Evolutionary conservation across 2,888 invertebrate species (phyloP), one percentile per base, ranked within the genome.

Genomic region (Argyra leucocephala): DNA sequence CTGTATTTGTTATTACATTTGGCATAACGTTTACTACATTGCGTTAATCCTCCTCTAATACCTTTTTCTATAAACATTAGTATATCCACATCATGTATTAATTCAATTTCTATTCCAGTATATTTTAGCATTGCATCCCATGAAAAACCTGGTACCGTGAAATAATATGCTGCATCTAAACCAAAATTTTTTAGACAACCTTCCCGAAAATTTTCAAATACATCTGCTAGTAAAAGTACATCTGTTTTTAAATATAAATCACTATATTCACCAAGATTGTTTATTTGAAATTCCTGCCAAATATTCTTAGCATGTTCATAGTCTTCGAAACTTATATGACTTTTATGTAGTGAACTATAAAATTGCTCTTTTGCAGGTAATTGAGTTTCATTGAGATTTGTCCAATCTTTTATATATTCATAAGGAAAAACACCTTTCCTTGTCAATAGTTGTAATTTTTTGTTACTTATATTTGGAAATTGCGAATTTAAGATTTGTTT

Each of bases 211-310:
- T 65, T 65, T 61, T 65, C 62, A 57, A 65, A 76, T 7, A 77
- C 69, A 65, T 77, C 76, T 4, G 73, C 71, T 26, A 76, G 65
- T 5, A 77, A 66, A 15, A 77, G 65, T 6, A 78, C 72, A 69
- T 79, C 76, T 0, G 73, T 72, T 69, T 74, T 75, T 31, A 77
- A 62, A 57, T 62, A 65, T 23, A 77, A 22, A 57, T 76, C 72
- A 3, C 70, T 69, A 66, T 78, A 78, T 62, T 76, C 74, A 1
- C 72, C 71, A 22, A 78, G 65, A 31, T 67, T 74, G 37, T 69
- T 63, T 48, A 72, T 71, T 2, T 72, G 60, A 63, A 78, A 77
- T 24, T 59, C 66, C 0, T 69, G 22, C 75, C 76, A 78, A 1
- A 77, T 73, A 9, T 67, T 68, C 31, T 66, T 31, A 5, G 77